A percentile compares a stretch with the other conserved stretches of the same genome.
Evolutionary conservation across 2,888 invertebrate genomes (phyloP).

Genomic region (Lucinisca nassula): DNA sequence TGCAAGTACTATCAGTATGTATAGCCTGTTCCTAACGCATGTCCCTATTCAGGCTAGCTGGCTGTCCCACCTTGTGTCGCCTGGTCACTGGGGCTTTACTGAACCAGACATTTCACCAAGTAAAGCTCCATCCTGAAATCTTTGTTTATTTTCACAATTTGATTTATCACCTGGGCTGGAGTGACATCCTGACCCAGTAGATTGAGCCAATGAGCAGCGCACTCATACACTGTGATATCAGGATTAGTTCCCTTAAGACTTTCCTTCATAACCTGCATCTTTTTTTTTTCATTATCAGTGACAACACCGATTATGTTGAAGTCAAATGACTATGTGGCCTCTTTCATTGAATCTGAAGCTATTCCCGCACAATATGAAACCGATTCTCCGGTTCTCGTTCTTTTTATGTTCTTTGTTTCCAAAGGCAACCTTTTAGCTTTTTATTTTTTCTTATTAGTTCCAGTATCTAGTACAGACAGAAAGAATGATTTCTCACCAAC

Average conservation of each 20-base stretch:
- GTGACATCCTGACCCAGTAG: slow-evolving; percentile 42
- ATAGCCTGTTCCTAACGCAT: slow-evolving; percentile 26
- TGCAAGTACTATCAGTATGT: slow-evolving; percentile 28
- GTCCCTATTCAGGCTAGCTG: slow-evolving; percentile 40
- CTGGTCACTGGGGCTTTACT: slow-evolving; percentile 36
- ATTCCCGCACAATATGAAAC: slow-evolving; percentile 35
- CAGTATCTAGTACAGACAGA: slow-evolving; percentile 27
- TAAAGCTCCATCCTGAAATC: slow-evolving; percentile 37
- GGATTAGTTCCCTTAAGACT: slow-evolving; percentile 12
- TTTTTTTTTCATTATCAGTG: slow-evolving; percentile 57
- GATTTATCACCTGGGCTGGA: slow-evolving; percentile 34
- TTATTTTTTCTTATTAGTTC: slow-evolving; percentile 45
- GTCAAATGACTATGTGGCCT: slow-evolving; percentile 27
- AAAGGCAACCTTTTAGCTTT: too few species aligned
- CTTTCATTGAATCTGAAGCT: slow-evolving; percentile 32
- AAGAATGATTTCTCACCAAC: slow-evolving; percentile 41
- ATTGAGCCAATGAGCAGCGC: slow-evolving; percentile 44
- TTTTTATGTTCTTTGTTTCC: too few species aligned
- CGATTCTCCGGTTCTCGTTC: too few species aligned
- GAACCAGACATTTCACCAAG: slow-evolving; percentile 16
- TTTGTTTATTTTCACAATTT: slow-evolving; percentile 45
- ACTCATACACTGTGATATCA: slow-evolving; percentile 25
- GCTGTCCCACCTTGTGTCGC: slow-evolving; percentile 46
- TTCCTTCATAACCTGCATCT: slow-evolving; percentile 39
- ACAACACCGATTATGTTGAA: slow-evolving; percentile 20